Evolutionary conservation across 92 coral and sea anemone species (phyloP), one percentile per base, ranked within the genome.

Genomic region (Isaurus tuberculatus): DNA sequence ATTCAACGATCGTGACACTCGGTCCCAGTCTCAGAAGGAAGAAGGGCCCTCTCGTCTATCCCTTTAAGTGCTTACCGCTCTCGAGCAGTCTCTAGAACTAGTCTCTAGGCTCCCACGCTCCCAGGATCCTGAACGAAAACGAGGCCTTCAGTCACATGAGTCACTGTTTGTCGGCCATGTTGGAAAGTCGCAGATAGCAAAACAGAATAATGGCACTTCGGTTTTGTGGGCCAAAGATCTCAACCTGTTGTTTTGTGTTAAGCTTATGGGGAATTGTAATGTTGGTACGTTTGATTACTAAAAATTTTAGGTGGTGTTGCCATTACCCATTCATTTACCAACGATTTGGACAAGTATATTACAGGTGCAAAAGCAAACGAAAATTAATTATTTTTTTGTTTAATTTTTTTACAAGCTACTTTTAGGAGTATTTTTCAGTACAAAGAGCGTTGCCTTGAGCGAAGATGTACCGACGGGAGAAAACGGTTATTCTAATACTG

Each of bases 241-340:
- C 99, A 34, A 96, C 87, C 57, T 94, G 94, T 81, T 96, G 98
- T 84, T 94, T 94, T 83, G 74, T 96, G 64, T 82, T 96, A 83
- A 96, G 99, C 74, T 79, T 96, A 84, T 96, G 99, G 99, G 99
- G 99, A 49, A 90, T 94, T 51, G 79, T 96, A 80, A 94, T 95
- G 98, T 51, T 95, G 98, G 98, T 95, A 82, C 49, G 98, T 75
- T 69, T 17, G 37, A 73, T 9, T 53, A 13, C 1, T 28, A 27
- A 13, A 30, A 5, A 10, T 20, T 14, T 65, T 64, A 16, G 30
- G 22, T 16, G 23, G 4, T 36, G 13, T 51, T 44, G 15, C 30
- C 9, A 9, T 16, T 40, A 26, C 29, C 27, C 17, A 13, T 29
- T 26, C 8, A 1, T 67, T 81, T 81, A 26, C 22, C 32, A 44